Conservation (phyloP, 2,797 vertebrate species). For the Spinus pinus region DNA sequence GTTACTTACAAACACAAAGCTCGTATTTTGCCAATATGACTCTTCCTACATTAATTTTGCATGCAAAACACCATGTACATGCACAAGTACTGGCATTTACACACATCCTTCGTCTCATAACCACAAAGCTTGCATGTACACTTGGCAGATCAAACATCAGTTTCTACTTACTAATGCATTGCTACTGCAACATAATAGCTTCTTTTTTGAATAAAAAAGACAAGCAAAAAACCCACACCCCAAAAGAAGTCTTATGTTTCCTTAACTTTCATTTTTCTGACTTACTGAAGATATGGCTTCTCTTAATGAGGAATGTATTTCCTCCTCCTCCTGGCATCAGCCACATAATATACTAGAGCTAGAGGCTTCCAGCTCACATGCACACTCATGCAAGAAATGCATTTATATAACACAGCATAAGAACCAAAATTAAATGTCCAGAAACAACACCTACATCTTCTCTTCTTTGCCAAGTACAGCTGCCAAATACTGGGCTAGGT, state of each 20-base stretch:
- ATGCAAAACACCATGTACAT: neutral
- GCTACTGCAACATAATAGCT: neutral
- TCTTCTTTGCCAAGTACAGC: neutral
- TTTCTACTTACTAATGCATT: neutral
- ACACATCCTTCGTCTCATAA: neutral
- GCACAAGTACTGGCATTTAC: neutral
- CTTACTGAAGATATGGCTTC: neutral
- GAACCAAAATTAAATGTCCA: neutral
- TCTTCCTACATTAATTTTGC: neutral
- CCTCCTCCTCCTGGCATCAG: neutral
- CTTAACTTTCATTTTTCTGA: neutral
- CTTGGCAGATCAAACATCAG: neutral
- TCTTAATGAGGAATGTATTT: neutral
- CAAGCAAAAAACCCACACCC: neutral
- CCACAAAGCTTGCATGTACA: neutral
- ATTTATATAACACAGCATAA: neutral
- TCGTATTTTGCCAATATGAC: rapidly evolving
- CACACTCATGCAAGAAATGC: neutral
- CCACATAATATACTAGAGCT: neutral
- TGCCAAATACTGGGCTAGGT: neutral
- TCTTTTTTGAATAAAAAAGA: neutral
- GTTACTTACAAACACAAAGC: neutral
- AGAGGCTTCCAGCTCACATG: neutral
- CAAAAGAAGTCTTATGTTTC: neutral
- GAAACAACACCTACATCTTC: neutral